Percentiles rank a stretch among this genome's conserved stretches.
phyloP scores from a whole-genome alignment of 1,140 invertebrate genomes.

The Microplitis demolitor region DNA sequence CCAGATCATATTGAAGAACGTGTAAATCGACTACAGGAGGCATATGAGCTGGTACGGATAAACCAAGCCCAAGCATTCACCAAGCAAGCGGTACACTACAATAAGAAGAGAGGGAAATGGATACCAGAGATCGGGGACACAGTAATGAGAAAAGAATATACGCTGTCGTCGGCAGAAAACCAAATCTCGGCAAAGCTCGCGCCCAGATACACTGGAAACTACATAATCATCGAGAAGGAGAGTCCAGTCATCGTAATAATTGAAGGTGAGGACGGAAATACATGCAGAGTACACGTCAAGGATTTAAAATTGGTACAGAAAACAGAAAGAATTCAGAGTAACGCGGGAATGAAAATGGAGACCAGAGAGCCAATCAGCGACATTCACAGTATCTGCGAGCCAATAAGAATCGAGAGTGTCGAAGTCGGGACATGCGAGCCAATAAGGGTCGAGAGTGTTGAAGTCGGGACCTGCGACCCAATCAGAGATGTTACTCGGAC shows the following conservation, averaged over 20 bases:
- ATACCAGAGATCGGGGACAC: neutral
- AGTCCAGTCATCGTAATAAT: neutral
- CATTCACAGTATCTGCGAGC: too few relatives aligned
- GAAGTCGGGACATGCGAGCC: too few relatives aligned
- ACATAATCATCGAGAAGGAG: neutral
- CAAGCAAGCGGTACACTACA: neutral
- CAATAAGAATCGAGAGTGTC: too few relatives aligned
- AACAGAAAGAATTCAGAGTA: too few relatives aligned
- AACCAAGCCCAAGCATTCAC: conserved; percentile 9
- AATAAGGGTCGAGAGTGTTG: too few relatives aligned
- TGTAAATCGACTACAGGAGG: neutral
- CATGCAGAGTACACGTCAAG: neutral
- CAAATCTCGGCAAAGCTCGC: neutral
- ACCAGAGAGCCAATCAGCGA: too few relatives aligned
- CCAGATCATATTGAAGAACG: neutral
- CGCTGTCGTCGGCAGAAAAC: neutral
- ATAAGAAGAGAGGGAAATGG: neutral
- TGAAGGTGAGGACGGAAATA: neutral
- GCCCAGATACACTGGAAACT: neutral
- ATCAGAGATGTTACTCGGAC: too few relatives aligned
- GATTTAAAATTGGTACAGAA: neutral
- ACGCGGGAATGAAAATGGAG: too few relatives aligned
- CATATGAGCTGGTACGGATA: neutral
- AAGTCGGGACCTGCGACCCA: too few relatives aligned
- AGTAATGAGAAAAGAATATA: neutral